phyloP scores from a whole-genome alignment of 2,888 invertebrate species.

The Cepaea hortensis region DNA sequence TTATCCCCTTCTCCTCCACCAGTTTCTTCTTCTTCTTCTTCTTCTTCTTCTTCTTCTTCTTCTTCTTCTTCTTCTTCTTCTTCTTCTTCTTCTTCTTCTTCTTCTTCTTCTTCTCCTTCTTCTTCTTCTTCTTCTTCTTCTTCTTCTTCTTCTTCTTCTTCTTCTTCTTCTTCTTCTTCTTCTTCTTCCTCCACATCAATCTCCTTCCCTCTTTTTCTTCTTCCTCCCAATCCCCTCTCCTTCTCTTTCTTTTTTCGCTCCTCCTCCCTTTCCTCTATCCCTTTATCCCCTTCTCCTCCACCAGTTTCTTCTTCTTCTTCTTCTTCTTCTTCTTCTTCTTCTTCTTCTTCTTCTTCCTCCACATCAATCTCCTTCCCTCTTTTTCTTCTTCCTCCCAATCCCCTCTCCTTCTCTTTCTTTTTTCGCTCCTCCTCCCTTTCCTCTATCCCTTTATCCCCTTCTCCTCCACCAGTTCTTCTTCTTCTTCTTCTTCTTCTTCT shows the following conservation, averaged over 20 bases:
- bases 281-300: background rate
- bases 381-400: too few relatives aligned
- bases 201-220: background rate
- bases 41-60: background rate
- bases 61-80: background rate
- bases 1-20: background rate
- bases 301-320: background rate
- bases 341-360: background rate
- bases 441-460: too few relatives aligned
- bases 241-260: background rate
- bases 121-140: background rate
- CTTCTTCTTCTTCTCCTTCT: background rate
- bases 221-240: background rate
- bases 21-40: too few relatives aligned
- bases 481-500: background rate
- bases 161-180: background rate
- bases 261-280: background rate
- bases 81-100: background rate
- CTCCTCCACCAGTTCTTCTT: too few relatives aligned
- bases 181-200: background rate
- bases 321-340: background rate
- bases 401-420: background rate
- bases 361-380: background rate
- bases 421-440: background rate
- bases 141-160: background rate